Conservation (phyloP, 2,797 vertebrate genomes). For the Myoxocephalus aenaeus region DNA sequence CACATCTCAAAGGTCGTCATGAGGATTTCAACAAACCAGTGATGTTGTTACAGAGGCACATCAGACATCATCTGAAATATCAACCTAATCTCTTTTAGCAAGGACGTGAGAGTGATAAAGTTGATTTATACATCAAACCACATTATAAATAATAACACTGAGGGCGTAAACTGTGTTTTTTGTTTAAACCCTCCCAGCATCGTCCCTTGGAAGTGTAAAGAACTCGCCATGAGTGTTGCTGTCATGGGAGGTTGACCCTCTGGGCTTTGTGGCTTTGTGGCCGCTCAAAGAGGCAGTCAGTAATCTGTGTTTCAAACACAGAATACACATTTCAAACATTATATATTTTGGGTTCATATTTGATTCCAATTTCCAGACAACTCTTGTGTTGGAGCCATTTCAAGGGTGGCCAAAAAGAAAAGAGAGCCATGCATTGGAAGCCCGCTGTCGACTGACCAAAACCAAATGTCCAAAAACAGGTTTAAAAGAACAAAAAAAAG, state of each 20-base stretch:
- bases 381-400: neutral
- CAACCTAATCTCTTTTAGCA: neutral
- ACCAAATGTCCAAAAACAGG: too few relatives aligned
- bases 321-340: too few relatives aligned
- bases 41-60: neutral
- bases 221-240: neutral
- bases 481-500: neutral
- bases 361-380: neutral
- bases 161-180: neutral
- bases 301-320: too few relatives aligned
- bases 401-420: too few relatives aligned
- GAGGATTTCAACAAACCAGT: conserved; percentile 21
- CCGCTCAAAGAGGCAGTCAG: too few relatives aligned
- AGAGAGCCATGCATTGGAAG: too few relatives aligned
- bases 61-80: neutral
- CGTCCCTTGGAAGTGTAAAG: neutral
- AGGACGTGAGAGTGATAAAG: neutral
- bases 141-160: neutral
- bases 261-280: neutral
- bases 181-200: neutral
- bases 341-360: neutral
- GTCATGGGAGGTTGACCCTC: neutral
- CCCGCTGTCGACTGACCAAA: too few relatives aligned
- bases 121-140: neutral
- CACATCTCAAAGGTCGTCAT: neutral